Conservation (phyloP, 2,113 vertebrate genomes). For the Daubentonia madagascariensis region DNA sequence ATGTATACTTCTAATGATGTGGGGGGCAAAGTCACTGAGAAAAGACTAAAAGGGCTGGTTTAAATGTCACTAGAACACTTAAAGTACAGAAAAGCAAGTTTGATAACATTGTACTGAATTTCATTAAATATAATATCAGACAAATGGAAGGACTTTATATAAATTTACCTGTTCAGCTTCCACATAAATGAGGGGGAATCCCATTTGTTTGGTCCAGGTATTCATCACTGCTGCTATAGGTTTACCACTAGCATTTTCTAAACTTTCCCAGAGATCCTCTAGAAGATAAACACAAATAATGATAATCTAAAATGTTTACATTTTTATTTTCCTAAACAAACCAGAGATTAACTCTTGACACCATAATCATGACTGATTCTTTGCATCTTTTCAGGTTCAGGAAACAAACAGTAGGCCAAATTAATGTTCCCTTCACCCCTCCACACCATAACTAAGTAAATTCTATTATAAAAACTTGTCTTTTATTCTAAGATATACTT, state of each 20-base stretch:
- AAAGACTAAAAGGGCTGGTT: background rate
- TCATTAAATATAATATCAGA: background rate
- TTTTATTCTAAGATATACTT: conserved; percentile 10
- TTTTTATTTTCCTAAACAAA: conserved; percentile 37
- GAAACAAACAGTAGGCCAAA: background rate
- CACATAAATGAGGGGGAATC: conserved; percentile 96
- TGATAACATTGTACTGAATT: background rate
- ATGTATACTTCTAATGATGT: background rate
- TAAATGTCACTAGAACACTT: background rate
- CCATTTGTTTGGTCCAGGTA: conserved; percentile 99
- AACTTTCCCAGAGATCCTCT: conserved; percentile 98
- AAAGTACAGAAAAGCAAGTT: conserved; percentile 15
- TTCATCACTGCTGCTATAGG: conserved; percentile 97
- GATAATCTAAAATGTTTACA: conserved; percentile 39
- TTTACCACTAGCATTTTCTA: conserved; percentile 96
- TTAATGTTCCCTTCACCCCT: background rate
- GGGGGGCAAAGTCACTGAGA: background rate
- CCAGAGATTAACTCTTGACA: background rate
- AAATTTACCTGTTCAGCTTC: conserved; percentile 93
- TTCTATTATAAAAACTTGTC: background rate
- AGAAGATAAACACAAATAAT: conserved; percentile 61
- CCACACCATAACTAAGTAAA: background rate
- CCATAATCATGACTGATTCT: background rate
- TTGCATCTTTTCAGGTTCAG: background rate
- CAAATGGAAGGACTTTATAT: background rate